Percentiles rank a stretch among this genome's conserved stretches.
phyloP scores from a whole-genome alignment of 23 tunicate species.

The Trididemnum nubilum region DNA sequence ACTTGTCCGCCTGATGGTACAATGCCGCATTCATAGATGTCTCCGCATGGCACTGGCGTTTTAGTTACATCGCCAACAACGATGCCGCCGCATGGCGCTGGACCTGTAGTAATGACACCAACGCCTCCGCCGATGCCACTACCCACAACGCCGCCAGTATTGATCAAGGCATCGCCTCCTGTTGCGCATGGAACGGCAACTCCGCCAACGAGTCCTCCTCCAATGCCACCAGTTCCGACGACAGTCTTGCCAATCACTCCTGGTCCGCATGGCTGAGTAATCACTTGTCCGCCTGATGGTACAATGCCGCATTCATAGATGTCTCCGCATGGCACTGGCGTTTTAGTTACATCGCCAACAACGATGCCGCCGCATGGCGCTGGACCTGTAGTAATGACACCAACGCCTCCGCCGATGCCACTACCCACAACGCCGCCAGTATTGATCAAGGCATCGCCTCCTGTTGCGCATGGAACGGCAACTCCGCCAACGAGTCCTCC shows the following conservation, averaged over 20 bases:
- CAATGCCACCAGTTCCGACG: not conserved
- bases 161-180: not conserved
- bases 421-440: not conserved
- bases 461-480: not conserved
- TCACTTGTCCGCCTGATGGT: not conserved
- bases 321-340: not conserved
- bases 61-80: not conserved
- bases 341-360: not conserved
- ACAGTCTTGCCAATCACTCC: not conserved
- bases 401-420: not conserved
- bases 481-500: not conserved
- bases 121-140: not conserved
- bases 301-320: not conserved
- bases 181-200: not conserved
- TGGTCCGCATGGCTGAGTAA: slow-evolving; percentile 1
- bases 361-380: slow-evolving; percentile 2
- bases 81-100: slow-evolving; percentile 2
- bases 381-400: not conserved
- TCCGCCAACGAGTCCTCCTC: not conserved
- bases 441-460: not conserved
- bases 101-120: not conserved
- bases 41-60: not conserved
- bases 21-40: slow-evolving; percentile 1
- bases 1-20: not conserved
- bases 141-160: not conserved